Evolutionary conservation across 2,113 vertebrate genomes (phyloP).

Genomic region (Leptobrachium leishanense): DNA sequence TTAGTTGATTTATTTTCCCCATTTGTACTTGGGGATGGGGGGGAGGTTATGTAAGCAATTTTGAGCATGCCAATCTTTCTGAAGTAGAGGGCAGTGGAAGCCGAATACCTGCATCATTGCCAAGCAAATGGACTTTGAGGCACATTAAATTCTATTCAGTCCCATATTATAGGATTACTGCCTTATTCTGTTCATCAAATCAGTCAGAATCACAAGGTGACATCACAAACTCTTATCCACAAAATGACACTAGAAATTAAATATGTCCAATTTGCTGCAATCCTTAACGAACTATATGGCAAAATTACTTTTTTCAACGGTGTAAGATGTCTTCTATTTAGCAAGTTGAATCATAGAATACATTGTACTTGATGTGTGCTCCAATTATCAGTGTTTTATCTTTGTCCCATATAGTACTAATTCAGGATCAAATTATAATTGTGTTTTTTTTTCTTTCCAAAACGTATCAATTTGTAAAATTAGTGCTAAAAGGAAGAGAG

Average conservation of each 20-base stretch:
- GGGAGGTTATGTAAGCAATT: constrained; percentile 11
- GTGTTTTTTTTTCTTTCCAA: too few species aligned
- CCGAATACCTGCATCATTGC: constrained; percentile 2
- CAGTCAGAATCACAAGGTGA: constrained; percentile 33
- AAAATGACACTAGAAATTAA: neutral
- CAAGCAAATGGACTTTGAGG: constrained; percentile 14
- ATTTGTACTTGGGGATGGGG: neutral
- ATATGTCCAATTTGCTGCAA: constrained; percentile 8
- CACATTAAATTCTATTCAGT: constrained; percentile 33
- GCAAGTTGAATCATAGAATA: neutral
- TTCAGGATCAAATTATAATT: too few species aligned
- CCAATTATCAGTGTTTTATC: too few species aligned
- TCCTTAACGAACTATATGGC: neutral
- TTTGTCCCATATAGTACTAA: too few species aligned
- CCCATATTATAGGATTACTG: constrained; percentile 36
- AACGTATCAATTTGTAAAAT: too few species aligned
- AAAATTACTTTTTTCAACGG: neutral
- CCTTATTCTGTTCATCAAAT: constrained; percentile 14
- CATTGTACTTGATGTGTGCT: neutral
- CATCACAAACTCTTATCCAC: constrained; percentile 18
- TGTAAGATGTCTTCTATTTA: too few species aligned
- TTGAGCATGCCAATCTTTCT: neutral
- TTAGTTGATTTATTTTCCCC: neutral
- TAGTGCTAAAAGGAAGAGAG: too few species aligned
- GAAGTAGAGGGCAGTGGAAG: constrained; percentile 26